These are phyloP conservation scores for Tricholaema leucomelas DNA, from an alignment of 2,113 vertebrate species.

Conservation along the genomic window DNA sequence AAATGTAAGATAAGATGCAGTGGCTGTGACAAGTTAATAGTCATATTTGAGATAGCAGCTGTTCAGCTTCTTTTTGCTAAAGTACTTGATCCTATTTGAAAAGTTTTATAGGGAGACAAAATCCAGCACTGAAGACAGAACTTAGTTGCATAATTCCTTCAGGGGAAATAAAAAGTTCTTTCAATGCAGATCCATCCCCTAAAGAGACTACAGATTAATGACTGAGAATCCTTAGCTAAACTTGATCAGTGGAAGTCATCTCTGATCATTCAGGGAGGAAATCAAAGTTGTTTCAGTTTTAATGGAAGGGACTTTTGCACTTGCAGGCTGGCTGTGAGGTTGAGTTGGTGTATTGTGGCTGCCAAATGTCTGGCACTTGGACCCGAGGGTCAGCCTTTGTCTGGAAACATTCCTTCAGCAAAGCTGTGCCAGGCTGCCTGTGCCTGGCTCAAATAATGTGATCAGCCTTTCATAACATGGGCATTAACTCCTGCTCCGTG, in stretches of 20 bases:
- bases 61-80: background rate
- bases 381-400: rapidly evolving
- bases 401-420: background rate
- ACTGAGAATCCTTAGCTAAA: background rate
- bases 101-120: background rate
- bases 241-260: rapidly evolving
- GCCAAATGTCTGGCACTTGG: background rate
- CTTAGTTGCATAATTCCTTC: background rate
- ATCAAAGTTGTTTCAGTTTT: background rate
- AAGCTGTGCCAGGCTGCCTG: background rate
- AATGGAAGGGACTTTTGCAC: background rate
- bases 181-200: background rate
- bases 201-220: background rate
- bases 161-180: background rate
- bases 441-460: background rate
- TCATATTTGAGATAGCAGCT: background rate
- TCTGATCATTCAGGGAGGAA: background rate
- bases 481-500: background rate
- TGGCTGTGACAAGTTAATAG: background rate
- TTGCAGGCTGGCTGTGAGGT: background rate
- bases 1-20: background rate
- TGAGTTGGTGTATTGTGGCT: background rate
- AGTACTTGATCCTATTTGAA: background rate
- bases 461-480: background rate
- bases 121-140: background rate